Evolutionary conservation across 53 echinoderm and acorn worm species (phyloP), one percentile per base, ranked within the genome.

Genomic region (Echinarachnius parma): DNA sequence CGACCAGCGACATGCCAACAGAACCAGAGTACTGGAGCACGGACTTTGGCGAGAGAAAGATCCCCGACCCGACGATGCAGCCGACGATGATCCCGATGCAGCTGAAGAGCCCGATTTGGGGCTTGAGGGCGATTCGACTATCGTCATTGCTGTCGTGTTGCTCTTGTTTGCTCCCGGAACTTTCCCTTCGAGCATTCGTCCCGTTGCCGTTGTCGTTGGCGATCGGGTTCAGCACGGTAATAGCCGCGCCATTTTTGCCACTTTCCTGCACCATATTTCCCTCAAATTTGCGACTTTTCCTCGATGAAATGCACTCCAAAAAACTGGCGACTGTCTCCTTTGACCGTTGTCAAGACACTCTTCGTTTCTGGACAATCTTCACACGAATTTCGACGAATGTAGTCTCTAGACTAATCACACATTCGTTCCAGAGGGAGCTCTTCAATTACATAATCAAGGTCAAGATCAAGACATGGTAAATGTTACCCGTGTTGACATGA

Each of bases 1-100:
- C 93, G 2, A 93, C 28, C 66, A 93, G 72, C 21, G 89, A 89
- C 75, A 89, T 60, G 9, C 93, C 93, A 8, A 93, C 93, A 9
- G 86, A 86, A 2, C 89, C 93, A 16, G 89, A 48, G 48, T 86
- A 62, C 35, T 80, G 75, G 7, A 89, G 46, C 2, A 89, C 89
- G n/a, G 81, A 84, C 64, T 81, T 89, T 13, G 93, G 93, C 18
- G 89, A 89, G 25, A 93, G 59, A 59, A 93, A 93, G 53, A 93
- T 93, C 10, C 93, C 93, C 3, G 93, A 93, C 24, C 93, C 93
- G 56, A 93, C 80, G 57, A 93, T 93, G 76, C 89, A 93, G 53
- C 93, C 93, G 9, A 93, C 84, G 48, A 93, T 93, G 22, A 93
- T 59, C 2, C 77, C 81, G 19, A 83, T 66, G 21, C 86, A 79